A percentile compares a stretch with the other conserved stretches of the same genome.
Evolutionary conservation across 2,888 invertebrate species (phyloP).

Genomic region (Tetanocera ferruginea): DNA sequence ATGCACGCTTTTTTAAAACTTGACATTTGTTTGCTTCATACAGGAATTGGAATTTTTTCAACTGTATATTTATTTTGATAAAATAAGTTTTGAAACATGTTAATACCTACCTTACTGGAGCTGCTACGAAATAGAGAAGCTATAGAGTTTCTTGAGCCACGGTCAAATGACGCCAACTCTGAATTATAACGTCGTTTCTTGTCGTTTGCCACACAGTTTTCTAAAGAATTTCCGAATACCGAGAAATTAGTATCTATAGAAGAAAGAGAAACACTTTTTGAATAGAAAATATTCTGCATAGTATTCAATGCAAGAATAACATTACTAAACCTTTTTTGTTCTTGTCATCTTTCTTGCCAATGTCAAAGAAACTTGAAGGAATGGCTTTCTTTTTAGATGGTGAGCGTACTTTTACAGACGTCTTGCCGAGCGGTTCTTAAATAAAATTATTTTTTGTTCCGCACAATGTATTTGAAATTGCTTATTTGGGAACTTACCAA

Average conservation of each 20-base stretch:
- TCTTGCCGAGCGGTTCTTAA: conserved; percentile 53
- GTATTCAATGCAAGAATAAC: background rate
- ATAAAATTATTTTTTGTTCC: background rate
- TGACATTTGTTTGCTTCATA: no score
- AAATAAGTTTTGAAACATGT: background rate
- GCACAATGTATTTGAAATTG: background rate
- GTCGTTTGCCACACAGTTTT: conserved; percentile 88
- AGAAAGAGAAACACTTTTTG: background rate
- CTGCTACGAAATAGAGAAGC: conserved; percentile 74
- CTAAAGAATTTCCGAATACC: conserved; percentile 86
- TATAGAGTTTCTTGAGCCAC: conserved; percentile 80
- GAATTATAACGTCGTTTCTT: conserved; percentile 60
- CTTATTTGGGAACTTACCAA: background rate
- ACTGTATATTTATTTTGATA: background rate
- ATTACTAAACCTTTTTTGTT: conserved; percentile 51
- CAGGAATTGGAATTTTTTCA: no score
- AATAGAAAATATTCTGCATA: background rate
- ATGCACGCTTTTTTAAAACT: no score
- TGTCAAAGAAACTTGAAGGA: conserved; percentile 89
- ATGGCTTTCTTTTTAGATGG: conserved; percentile 89
- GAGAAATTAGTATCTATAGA: conserved; percentile 51
- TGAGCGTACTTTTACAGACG: conserved; percentile 80
- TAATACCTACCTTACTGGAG: conserved; percentile 36
- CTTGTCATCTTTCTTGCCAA: conserved; percentile 79
- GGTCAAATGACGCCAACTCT: conserved; percentile 49